Base-by-base conservation (phyloP, 1,140 invertebrate species). In the Trichomalopsis sarcophagae region DNA sequence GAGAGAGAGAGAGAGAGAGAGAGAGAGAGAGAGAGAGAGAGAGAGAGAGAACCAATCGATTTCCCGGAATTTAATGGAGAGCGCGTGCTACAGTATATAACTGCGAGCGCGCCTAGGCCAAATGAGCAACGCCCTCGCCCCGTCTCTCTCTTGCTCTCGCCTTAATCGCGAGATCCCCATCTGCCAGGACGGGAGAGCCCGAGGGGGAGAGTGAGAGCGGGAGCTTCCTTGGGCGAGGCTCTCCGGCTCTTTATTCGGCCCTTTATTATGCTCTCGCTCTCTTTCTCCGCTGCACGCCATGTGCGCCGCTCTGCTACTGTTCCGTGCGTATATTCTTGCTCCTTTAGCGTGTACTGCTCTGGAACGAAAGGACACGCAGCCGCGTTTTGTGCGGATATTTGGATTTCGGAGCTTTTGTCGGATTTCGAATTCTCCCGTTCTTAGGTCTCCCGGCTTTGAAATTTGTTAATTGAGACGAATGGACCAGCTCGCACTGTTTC, bases 71-170 rank as follows among this genome's bases (percentile, higher is more conserved):
- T 91, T 89, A 91, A 91, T 91, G 66, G 80, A 17, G n/a, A 33
- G 33, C 33, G 33, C 40, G 62, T 17, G 62, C 62, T 30, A 79
- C 55, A 30, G 3, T n/a, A 66, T 40, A 78, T 62, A 66, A 62
- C 27, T 1, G 55, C 17, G 84, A 71, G 84, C 86, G 17, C 55
- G 55, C 55, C 55, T 62, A 62, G 55, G 87, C 86, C 80, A 91
- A 93, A 91, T 90, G 91, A 92, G 90, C 91, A 92, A 92, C 91
- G 90, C 90, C 90, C 90, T 90, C 87, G 87, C 80, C 76, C 78
- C 76, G 71, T 40, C 55, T 75, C 81, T 33, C 36, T 81, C 44
- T 62, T 62, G n/a, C 55, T 62, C 55, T 62, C 55, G 55, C 76
- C 44, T 74, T 84, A 78, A 69, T 79, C 68, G 82, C 44, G 36